Conservation (phyloP, 2,888 invertebrate genomes). For the Charanyca ferruginea region DNA sequence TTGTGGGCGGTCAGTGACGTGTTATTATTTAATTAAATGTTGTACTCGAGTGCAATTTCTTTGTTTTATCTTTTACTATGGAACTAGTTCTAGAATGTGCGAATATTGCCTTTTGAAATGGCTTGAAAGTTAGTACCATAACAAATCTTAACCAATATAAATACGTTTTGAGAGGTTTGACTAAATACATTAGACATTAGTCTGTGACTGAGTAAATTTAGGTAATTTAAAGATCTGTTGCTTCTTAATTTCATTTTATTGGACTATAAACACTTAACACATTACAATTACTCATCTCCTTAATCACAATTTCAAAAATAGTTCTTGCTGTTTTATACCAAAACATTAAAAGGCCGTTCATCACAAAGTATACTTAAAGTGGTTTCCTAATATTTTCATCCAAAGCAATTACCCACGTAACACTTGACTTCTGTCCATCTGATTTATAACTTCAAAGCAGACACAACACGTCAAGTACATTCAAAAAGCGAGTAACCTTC, state of each 20-base stretch:
- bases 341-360: background rate
- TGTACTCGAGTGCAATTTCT: constrained; percentile 19
- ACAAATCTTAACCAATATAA: background rate
- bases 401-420: constrained; percentile 25
- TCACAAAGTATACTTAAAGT: background rate
- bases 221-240: no score
- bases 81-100: background rate
- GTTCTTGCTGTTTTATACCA: background rate
- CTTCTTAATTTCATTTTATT: no score
- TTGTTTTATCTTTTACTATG: constrained; percentile 28
- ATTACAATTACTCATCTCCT: background rate
- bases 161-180: background rate
- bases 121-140: background rate
- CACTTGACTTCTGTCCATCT: constrained; percentile 38
- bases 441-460: constrained; percentile 49
- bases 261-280: background rate
- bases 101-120: background rate
- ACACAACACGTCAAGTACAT: constrained; percentile 31
- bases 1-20: constrained; percentile 33
- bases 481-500: constrained; percentile 47
- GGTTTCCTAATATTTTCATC: constrained; percentile 1
- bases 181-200: background rate
- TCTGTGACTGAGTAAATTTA: no score
- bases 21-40: constrained; percentile 40
- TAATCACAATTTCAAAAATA: background rate